phyloP scores from a whole-genome alignment of 2,888 invertebrate species.

The Philonicus albiceps region DNA sequence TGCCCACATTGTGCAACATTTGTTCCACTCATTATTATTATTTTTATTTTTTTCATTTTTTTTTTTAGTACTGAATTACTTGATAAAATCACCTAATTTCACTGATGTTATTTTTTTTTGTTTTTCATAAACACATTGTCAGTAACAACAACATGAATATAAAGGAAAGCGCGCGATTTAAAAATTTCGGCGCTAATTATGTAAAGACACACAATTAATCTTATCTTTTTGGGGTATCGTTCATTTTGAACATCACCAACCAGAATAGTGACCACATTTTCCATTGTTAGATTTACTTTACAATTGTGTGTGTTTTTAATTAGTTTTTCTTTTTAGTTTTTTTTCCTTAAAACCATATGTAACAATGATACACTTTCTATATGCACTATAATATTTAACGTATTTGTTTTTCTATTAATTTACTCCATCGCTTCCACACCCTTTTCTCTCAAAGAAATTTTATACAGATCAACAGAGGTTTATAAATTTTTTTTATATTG shows the following conservation, averaged over 20 bases:
- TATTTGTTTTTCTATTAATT: slow-evolving; percentile 34
- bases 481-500: not conserved
- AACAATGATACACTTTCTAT: slow-evolving; percentile 45
- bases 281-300: not conserved
- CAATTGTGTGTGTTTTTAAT: slow-evolving; percentile 20
- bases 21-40: not conserved
- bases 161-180: slow-evolving; percentile 27
- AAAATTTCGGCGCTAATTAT: slow-evolving; percentile 23
- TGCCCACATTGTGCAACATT: not conserved
- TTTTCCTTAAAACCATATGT: slow-evolving; percentile 42
- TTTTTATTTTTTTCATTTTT: slow-evolving; percentile 4
- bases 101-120: too few species aligned
- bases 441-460: slow-evolving; percentile 35
- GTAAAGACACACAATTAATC: slow-evolving; percentile 10
- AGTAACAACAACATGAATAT: slow-evolving; percentile 40
- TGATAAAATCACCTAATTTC: slow-evolving; percentile 22
- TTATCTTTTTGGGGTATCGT: not conserved
- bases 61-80: not conserved
- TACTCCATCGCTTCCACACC: not conserved
- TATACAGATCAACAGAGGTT: slow-evolving; percentile 37
- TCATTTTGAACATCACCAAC: not conserved
- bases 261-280: slow-evolving; percentile 14
- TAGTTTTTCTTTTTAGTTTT: too few species aligned
- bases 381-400: slow-evolving; percentile 41
- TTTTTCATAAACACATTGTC: slow-evolving; percentile 9